Percentiles rank a stretch among this genome's conserved stretches.
Evolutionary conservation across 1,140 invertebrate genomes (phyloP).

Genomic region (Drosophila teissieri): DNA sequence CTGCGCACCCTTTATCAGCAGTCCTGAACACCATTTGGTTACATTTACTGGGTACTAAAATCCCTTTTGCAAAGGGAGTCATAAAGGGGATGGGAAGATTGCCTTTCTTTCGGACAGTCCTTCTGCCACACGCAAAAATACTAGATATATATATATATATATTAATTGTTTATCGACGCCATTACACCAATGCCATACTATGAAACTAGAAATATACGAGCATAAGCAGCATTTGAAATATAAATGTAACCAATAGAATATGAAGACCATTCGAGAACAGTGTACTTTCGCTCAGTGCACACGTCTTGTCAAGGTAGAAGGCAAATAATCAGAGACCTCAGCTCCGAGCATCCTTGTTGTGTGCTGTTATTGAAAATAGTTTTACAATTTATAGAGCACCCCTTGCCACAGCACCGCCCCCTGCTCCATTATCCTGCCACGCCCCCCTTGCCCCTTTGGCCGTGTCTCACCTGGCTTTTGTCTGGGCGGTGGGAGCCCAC

Average conservation of each 20-base stretch:
- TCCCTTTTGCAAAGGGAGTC: slow-evolving; percentile 17
- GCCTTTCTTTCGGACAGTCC: slow-evolving; percentile 17
- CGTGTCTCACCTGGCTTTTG: slow-evolving; percentile 34
- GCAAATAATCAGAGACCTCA: slow-evolving; percentile 51
- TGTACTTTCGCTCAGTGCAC: background rate
- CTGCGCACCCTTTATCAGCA: too few relatives aligned
- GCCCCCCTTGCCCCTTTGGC: background rate
- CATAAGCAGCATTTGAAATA: too few relatives aligned
- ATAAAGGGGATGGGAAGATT: slow-evolving; percentile 2
- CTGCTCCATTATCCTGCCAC: too few relatives aligned
- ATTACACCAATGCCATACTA: background rate
- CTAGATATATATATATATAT: too few relatives aligned
- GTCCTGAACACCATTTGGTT: background rate
- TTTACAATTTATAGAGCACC: slow-evolving; percentile 76
- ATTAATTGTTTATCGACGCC: background rate
- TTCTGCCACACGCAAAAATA: slow-evolving; percentile 4
- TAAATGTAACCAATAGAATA: too few relatives aligned
- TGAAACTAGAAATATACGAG: background rate
- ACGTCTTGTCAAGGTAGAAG: slow-evolving; percentile 38
- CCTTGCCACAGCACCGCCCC: background rate
- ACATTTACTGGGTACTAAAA: slow-evolving; percentile 6
- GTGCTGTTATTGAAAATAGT: slow-evolving; percentile 79
- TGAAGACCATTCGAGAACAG: too few relatives aligned
- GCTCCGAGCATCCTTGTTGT: slow-evolving; percentile 54
- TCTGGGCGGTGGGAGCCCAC: slow-evolving; percentile 30